These are phyloP conservation scores for Pao palembangensis DNA, from an alignment of 2,113 vertebrate species.

Conservation along the genomic window DNA sequence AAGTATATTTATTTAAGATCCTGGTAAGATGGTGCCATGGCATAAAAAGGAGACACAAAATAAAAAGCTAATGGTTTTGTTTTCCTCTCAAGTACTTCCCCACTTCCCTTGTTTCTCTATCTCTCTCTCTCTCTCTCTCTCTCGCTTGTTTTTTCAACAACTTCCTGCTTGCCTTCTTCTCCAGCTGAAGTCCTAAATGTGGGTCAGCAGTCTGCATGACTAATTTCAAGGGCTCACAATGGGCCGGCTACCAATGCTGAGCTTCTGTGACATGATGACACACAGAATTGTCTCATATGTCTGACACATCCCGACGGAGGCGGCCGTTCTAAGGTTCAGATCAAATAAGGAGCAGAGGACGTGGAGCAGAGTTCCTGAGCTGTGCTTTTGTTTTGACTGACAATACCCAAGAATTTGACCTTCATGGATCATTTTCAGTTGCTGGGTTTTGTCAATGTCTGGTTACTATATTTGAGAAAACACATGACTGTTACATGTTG, in stretches of 20 bases:
- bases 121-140: too few species aligned
- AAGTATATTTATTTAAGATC: slow-evolving; percentile 18
- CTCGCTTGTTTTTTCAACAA: slow-evolving; percentile 35
- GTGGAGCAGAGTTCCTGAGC: neutral
- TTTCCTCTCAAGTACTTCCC: slow-evolving; percentile 40
- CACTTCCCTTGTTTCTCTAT: slow-evolving; percentile 49
- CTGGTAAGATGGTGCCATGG: neutral
- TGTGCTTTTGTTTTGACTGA: neutral
- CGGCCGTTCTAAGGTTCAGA: neutral
- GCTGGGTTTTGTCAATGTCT: too few species aligned
- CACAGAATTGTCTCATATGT: neutral
- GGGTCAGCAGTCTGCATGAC: slow-evolving; percentile 58
- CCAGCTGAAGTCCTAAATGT: slow-evolving; percentile 56
- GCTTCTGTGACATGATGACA: slow-evolving; percentile 6
- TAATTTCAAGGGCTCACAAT: slow-evolving; percentile 41
- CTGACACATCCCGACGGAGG: neutral
- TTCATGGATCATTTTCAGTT: neutral
- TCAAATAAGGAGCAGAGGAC: neutral
- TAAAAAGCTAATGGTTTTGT: slow-evolving; percentile 28
- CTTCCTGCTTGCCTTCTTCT: slow-evolving; percentile 50
- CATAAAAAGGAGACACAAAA: slow-evolving; percentile 3
- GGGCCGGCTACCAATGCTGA: slow-evolving; percentile 26
- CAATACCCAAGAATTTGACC: neutral
- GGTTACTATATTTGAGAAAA: too few species aligned
- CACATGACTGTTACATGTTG: too few species aligned